Percentiles rank a stretch among this genome's conserved stretches.
Evolutionary conservation across 2,888 invertebrate species (phyloP).

Genomic region (Diadromus collaris): DNA sequence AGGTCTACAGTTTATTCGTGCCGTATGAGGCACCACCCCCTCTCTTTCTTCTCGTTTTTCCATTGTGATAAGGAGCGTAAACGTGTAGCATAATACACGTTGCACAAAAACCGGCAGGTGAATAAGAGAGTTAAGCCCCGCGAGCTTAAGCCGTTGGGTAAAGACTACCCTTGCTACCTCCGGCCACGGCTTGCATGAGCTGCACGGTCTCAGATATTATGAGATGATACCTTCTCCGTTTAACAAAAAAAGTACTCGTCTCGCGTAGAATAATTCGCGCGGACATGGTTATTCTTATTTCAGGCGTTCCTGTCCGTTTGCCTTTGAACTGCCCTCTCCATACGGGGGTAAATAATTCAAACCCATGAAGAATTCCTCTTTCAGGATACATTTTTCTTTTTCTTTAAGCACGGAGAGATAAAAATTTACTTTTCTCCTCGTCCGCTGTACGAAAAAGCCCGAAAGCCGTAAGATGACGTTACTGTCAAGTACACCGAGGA

Average conservation of each 20-base stretch:
- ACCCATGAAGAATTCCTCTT: background rate
- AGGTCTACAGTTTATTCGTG: slow-evolving; percentile 32
- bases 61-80: slow-evolving; percentile 42
- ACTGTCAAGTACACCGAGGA: slow-evolving; percentile 29
- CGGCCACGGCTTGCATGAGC: background rate
- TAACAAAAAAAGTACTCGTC: background rate
- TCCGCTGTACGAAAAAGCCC: background rate
- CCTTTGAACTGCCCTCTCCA: background rate
- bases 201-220: background rate
- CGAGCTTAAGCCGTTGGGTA: slow-evolving; percentile 4
- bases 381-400: background rate
- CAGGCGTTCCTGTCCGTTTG: background rate
- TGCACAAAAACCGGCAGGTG: background rate
- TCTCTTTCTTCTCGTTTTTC: slow-evolving; percentile 32
- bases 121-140: slow-evolving; percentile 7
- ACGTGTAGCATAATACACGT: slow-evolving; percentile 19
- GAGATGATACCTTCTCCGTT: slow-evolving; percentile 14
- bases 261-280: background rate
- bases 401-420: background rate
- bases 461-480: slow-evolving; percentile 12
- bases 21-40: background rate
- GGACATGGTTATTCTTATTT: background rate
- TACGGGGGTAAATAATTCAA: background rate
- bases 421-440: background rate
- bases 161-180: background rate